phyloP scores from a whole-genome alignment of 2,797 vertebrate species.

The Falco naumanni region DNA sequence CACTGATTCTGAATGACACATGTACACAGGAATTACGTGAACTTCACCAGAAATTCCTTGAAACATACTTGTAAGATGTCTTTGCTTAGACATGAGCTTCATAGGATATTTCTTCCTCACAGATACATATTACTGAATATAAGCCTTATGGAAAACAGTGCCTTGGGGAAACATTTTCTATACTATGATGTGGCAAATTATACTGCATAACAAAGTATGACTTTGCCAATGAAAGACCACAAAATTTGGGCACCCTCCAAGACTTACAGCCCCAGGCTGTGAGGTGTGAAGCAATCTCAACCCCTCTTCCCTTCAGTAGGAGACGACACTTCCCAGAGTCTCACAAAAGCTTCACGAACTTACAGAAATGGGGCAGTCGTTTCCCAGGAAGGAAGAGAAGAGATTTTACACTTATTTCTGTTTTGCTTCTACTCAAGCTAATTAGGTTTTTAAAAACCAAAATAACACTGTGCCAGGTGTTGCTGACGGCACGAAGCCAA shows the following conservation, averaged over 20 bases:
- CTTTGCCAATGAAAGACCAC: constrained; percentile 36
- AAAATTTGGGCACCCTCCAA: constrained; percentile 53
- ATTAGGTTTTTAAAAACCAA: background rate
- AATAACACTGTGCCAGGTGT: background rate
- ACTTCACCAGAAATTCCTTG: background rate
- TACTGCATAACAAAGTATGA: background rate
- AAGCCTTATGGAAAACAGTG: background rate
- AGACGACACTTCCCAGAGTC: background rate
- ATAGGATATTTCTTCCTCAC: background rate
- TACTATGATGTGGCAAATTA: constrained; percentile 11
- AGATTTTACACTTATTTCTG: background rate
- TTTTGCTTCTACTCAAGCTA: background rate
- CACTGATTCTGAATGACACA: background rate
- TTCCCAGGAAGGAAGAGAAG: background rate
- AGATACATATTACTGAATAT: background rate
- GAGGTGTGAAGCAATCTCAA: constrained; percentile 20
- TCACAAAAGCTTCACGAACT: background rate
- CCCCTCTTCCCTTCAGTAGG: background rate
- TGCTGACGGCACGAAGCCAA: background rate
- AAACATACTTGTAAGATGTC: background rate
- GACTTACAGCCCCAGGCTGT: background rate
- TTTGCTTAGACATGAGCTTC: background rate
- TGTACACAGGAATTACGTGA: background rate
- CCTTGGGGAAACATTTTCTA: constrained; percentile 16
- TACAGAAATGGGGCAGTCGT: background rate